A percentile compares a stretch with the other conserved stretches of the same genome.
These are phyloP conservation scores for Semnopithecus entellus DNA, from an alignment of 2,113 vertebrate genomes.

Conservation along the genomic window DNA sequence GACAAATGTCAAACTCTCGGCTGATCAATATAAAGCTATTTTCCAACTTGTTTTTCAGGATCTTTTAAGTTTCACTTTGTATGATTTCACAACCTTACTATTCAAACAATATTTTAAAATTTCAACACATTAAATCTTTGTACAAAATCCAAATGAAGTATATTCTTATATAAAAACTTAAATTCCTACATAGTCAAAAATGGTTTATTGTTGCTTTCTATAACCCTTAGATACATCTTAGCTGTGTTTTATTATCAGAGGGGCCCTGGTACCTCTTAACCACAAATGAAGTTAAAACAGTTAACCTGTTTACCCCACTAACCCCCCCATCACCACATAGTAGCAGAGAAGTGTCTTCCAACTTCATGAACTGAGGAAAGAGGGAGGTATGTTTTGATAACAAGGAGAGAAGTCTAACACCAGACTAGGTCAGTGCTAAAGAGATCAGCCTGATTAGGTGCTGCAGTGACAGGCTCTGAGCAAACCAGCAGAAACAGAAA, in stretches of 20 bases:
- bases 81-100: conserved; percentile 71
- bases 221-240: not conserved
- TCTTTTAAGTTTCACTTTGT: conserved; percentile 68
- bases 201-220: not conserved
- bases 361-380: not conserved
- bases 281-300: not conserved
- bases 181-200: not conserved
- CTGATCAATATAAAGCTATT: conserved; percentile 69
- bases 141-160: conserved; percentile 70
- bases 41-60: conserved; percentile 72
- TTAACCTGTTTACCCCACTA: not conserved
- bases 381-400: not conserved
- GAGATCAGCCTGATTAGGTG: not conserved
- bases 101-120: conserved; percentile 62
- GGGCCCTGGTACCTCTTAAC: not conserved
- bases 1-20: conserved; percentile 65
- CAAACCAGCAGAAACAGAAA: not conserved
- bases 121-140: conserved; percentile 67
- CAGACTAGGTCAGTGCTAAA: not conserved
- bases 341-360: not conserved
- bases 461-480: not conserved
- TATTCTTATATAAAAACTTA: conserved; percentile 16
- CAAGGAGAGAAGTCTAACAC: not conserved
- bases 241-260: not conserved
- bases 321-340: not conserved